Evolutionary conservation across 2,888 invertebrate species (phyloP).

Genomic region (Andrena praecox): DNA sequence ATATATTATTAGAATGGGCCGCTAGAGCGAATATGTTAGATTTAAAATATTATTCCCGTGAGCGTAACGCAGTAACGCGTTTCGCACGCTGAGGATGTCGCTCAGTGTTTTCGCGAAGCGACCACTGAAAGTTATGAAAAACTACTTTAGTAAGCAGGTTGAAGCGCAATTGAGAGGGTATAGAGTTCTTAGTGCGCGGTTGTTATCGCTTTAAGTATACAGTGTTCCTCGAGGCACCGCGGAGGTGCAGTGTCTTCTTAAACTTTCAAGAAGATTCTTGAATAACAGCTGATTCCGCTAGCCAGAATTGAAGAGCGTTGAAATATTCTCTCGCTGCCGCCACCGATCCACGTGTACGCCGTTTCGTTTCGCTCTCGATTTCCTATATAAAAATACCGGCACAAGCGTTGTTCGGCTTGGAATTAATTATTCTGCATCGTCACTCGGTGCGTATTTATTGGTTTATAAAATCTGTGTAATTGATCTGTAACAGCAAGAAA

Average conservation of each 20-base stretch:
- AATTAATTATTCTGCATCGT: not conserved
- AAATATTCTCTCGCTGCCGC: not conserved
- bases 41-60: not conserved
- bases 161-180: slow-evolving; percentile 5
- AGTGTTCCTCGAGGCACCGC: slow-evolving; percentile 3
- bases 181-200: slow-evolving; percentile 11
- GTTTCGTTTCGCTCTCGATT: not conserved
- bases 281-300: not conserved
- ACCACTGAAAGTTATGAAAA: not conserved
- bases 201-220: slow-evolving; percentile 21
- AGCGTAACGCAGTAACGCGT: not conserved
- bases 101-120: not conserved
- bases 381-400: too few relatives aligned
- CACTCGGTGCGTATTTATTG: not conserved
- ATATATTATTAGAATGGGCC: not conserved
- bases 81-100: not conserved
- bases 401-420: not conserved
- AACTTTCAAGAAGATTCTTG: not conserved
- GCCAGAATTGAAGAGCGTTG: not conserved
- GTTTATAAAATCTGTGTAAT: not conserved
- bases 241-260: not conserved
- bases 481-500: too few relatives aligned
- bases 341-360: too few relatives aligned
- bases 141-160: not conserved
- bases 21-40: not conserved